Evolutionary conservation across 2,888 invertebrate species (phyloP).

Genomic region (Tetanocera ferruginea): DNA sequence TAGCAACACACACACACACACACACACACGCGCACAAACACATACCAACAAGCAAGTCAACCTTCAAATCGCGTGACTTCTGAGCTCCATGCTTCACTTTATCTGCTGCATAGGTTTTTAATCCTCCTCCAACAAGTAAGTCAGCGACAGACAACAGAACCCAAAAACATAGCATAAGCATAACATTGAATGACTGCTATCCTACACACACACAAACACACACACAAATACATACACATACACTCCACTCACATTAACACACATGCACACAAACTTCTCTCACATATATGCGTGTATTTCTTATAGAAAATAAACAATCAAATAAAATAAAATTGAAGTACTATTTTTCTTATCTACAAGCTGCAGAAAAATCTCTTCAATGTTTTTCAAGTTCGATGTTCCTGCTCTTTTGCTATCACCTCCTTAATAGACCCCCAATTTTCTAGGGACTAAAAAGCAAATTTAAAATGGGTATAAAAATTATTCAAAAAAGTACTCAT

Average conservation of each 20-base stretch:
- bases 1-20: not conserved
- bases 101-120: not conserved
- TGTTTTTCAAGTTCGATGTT: not conserved
- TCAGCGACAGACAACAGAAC: not conserved
- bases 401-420: no score
- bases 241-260: not conserved
- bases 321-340: slow-evolving; percentile 1
- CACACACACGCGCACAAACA: not conserved
- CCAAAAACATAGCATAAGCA: not conserved
- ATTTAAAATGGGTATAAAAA: no score
- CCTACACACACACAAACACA: not conserved
- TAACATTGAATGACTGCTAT: not conserved
- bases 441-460: no score
- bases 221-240: not conserved
- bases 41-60: slow-evolving; percentile 5
- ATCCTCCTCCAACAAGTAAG: not conserved
- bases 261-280: not conserved
- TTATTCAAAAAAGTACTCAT: no score
- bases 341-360: slow-evolving; percentile 25
- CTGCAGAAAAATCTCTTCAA: slow-evolving; percentile 22
- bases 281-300: not conserved
- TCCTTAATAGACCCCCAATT: no score
- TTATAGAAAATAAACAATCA: slow-evolving; percentile 4
- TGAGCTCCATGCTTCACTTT: not conserved
- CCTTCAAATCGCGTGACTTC: slow-evolving; percentile 26